phyloP scores from a whole-genome alignment of 92 coral and sea anemone genomes.

The Siderastrea siderea region DNA sequence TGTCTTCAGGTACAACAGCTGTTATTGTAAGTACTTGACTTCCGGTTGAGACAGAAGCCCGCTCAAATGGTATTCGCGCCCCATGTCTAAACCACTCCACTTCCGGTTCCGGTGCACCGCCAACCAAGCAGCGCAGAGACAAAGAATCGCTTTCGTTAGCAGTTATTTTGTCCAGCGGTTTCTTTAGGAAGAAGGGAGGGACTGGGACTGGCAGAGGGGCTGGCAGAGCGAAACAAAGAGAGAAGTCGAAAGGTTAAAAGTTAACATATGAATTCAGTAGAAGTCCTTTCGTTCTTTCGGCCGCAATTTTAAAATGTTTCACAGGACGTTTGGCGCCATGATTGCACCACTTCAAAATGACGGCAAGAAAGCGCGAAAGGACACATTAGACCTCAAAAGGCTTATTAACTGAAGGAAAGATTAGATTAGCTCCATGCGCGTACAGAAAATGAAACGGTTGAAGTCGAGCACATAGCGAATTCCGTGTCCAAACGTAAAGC shows the following conservation, averaged over 20 bases:
- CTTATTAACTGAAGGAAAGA: neutral
- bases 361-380: neutral
- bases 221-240: slow-evolving; percentile 50
- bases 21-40: slow-evolving; percentile 65
- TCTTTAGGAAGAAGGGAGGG: slow-evolving; percentile 77
- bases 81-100: slow-evolving; percentile 74
- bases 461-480: neutral
- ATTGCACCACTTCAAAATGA: neutral
- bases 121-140: slow-evolving; percentile 63
- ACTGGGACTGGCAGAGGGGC: slow-evolving; percentile 42
- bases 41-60: slow-evolving; percentile 43
- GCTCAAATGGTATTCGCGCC: slow-evolving; percentile 43
- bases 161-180: slow-evolving; percentile 72
- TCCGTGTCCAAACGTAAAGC: neutral
- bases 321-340: neutral
- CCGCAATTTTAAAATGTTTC: neutral
- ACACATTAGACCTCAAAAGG: no score
- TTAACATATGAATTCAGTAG: neutral
- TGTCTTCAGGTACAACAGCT: slow-evolving; percentile 66
- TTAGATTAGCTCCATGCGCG: neutral
- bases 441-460: neutral
- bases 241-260: slow-evolving; percentile 38
- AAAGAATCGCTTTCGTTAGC: slow-evolving; percentile 53
- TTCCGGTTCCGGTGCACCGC: slow-evolving; percentile 66
- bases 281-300: neutral